Percentiles rank a stretch among this genome's conserved stretches.
phyloP scores from a whole-genome alignment of 2,113 vertebrate genomes.

The Ginglymostoma cirratum region DNA sequence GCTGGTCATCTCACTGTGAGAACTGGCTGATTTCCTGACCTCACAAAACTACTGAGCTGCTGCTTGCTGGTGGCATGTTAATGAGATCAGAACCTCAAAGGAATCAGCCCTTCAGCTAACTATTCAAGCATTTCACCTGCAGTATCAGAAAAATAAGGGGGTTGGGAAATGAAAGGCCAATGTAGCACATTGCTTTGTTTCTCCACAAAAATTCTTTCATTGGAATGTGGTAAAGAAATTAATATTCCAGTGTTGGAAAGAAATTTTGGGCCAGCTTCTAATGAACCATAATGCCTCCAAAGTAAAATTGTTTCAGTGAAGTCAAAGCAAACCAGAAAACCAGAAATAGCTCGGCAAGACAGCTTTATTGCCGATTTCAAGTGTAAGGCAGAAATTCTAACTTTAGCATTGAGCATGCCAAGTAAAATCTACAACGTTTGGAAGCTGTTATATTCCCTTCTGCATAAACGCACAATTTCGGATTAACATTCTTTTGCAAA shows the following conservation, averaged over 20 bases:
- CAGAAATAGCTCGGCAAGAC: not conserved
- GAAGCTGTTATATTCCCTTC: not conserved
- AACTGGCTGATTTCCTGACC: too few species aligned
- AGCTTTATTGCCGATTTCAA: not conserved
- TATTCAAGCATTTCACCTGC: not conserved
- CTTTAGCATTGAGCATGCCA: not conserved
- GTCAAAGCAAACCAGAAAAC: not conserved
- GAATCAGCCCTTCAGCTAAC: not conserved
- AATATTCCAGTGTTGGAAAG: not conserved
- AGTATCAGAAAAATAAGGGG: not conserved
- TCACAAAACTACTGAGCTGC: not conserved
- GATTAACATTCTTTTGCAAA: conserved; percentile 6
- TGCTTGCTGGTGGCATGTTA: not conserved
- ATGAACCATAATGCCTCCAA: not conserved
- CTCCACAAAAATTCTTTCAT: not conserved
- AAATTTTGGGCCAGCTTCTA: not conserved
- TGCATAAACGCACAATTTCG: not conserved
- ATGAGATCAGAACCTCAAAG: not conserved
- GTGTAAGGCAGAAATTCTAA: not conserved
- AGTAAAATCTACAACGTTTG: not conserved
- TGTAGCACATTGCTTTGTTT: not conserved
- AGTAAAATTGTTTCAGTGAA: not conserved
- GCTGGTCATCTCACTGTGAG: not conserved
- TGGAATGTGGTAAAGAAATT: not conserved
- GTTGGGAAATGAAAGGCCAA: not conserved